These are phyloP conservation scores for Nannoperca australis DNA, from an alignment of 2,797 vertebrate genomes.

Conservation along the genomic window DNA sequence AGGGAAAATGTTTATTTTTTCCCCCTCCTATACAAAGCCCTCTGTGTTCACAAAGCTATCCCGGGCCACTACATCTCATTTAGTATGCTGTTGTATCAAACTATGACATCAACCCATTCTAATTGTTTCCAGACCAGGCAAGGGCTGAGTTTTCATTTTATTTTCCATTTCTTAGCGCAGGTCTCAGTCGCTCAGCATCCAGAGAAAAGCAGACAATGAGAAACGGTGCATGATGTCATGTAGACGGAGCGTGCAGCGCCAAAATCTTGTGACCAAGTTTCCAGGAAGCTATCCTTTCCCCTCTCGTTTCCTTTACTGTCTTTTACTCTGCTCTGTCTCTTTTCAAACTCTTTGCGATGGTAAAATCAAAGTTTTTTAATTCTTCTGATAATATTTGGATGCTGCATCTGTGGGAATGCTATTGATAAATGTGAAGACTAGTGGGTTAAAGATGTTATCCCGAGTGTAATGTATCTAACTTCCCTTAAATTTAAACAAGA, in stretches of 20 bases:
- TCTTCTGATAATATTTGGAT: constrained; percentile 35
- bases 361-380: constrained; percentile 18
- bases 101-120: constrained; percentile 82
- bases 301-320: constrained; percentile 48
- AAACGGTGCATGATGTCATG: constrained; percentile 78
- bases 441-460: constrained; percentile 2
- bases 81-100: constrained; percentile 77
- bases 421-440: constrained; percentile 48
- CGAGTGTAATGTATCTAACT: constrained; percentile 40
- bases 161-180: constrained; percentile 73
- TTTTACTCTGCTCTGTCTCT: constrained; percentile 45
- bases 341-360: constrained; percentile 36
- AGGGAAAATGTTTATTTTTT: constrained; percentile 40
- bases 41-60: constrained; percentile 68
- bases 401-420: constrained; percentile 47
- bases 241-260: constrained; percentile 33
- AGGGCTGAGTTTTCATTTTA: constrained; percentile 68
- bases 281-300: constrained; percentile 68
- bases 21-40: constrained; percentile 53
- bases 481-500: constrained; percentile 35
- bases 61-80: constrained; percentile 73
- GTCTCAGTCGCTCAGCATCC: constrained; percentile 55
- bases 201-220: constrained; percentile 73
- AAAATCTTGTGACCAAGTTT: constrained; percentile 68
- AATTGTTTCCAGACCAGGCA: constrained; percentile 84